Percentiles rank a stretch among this genome's conserved stretches.
These are phyloP conservation scores for Falco columbarius DNA, from an alignment of 2,797 vertebrate species.

Conservation along the genomic window DNA sequence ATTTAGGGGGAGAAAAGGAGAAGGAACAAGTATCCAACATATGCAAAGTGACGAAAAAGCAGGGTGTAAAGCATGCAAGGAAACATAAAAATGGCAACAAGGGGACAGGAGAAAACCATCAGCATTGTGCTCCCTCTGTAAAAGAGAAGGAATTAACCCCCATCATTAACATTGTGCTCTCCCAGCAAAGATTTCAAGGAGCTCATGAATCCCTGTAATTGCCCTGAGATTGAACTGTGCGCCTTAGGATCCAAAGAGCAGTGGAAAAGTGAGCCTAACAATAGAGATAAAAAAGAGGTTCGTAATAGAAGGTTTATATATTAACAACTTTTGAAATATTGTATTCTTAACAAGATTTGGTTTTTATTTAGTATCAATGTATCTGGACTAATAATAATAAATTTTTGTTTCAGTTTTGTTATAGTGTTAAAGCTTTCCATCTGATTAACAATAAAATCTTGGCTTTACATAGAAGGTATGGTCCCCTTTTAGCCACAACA, in stretches of 20 bases:
- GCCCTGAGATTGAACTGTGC: background rate
- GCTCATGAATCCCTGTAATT: background rate
- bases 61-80: background rate
- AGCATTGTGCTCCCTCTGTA: background rate
- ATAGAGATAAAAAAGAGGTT: background rate
- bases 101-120: background rate
- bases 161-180: background rate
- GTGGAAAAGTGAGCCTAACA: background rate
- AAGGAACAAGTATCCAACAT: background rate
- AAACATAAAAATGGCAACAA: background rate
- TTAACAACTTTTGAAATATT: background rate
- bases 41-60: background rate
- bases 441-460: background rate
- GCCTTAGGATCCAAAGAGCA: background rate
- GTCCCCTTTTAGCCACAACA: background rate
- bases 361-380: background rate
- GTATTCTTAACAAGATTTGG: background rate
- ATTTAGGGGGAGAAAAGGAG: fast-evolving
- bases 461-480: background rate
- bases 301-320: background rate
- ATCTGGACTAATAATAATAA: background rate
- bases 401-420: background rate
- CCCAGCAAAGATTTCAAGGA: background rate
- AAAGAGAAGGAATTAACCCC: background rate
- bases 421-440: background rate